Percentiles rank a stretch among this genome's conserved stretches.
phyloP scores from a whole-genome alignment of 2,797 vertebrate genomes.

The Aselliscus stoliczkanus region DNA sequence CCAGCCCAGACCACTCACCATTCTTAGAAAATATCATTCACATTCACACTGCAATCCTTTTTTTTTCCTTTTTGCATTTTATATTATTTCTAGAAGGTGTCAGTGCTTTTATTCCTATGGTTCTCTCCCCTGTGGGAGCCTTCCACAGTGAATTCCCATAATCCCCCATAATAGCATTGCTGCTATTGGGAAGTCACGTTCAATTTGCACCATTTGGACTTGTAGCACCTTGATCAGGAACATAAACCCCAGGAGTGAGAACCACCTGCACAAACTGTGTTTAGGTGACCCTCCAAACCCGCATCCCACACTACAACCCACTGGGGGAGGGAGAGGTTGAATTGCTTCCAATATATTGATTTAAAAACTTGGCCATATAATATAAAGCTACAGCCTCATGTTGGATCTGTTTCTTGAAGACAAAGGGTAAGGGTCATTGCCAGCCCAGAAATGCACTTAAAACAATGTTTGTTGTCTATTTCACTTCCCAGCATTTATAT shows the following conservation, averaged over 20 bases:
- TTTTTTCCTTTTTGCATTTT: not conserved
- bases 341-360: not conserved
- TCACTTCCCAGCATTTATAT: not conserved
- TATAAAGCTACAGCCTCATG: fast-evolving
- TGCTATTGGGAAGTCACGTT: not conserved
- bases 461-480: not conserved
- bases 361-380: not conserved
- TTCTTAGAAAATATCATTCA: not conserved
- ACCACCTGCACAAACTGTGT: not conserved
- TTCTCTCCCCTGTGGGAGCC: not conserved
- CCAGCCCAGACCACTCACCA: not conserved
- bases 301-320: fast-evolving
- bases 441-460: not conserved
- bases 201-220: not conserved
- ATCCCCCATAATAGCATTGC: not conserved
- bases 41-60: not conserved
- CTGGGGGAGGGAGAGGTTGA: not conserved
- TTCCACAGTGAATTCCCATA: not conserved
- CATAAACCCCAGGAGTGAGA: not conserved
- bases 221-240: not conserved
- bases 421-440: not conserved
- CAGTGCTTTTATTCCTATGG: not conserved
- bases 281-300: not conserved
- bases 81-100: not conserved
- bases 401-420: not conserved